Conservation (phyloP, 2,797 vertebrate genomes). For the Hippocampus kuda region DNA sequence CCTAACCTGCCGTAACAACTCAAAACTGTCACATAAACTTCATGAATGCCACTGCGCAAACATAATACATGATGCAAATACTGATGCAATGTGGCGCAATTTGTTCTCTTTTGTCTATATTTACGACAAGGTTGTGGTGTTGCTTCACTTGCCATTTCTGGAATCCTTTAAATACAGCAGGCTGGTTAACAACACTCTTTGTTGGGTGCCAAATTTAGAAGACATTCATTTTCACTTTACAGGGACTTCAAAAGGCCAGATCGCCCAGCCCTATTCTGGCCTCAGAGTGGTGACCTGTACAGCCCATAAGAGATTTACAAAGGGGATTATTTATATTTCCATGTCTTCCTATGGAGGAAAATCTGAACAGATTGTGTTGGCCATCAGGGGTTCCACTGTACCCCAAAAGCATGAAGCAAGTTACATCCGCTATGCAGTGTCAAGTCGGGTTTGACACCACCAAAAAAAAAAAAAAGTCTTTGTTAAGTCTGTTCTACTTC, state of each 20-base stretch:
- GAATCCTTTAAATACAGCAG: too few relatives aligned
- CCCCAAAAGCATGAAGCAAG: background rate
- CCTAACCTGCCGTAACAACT: background rate
- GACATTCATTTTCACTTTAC: background rate
- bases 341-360: background rate
- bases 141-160: background rate
- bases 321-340: background rate
- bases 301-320: background rate
- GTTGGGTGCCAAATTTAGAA: background rate
- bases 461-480: constrained; percentile 44
- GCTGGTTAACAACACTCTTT: background rate
- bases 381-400: background rate
- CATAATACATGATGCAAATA: background rate
- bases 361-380: background rate
- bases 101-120: background rate
- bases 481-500: constrained; percentile 51
- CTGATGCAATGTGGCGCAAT: background rate
- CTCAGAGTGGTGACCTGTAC: background rate
- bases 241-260: background rate
- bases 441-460: constrained; percentile 15
- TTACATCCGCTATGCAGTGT: constrained; percentile 22
- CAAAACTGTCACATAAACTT: background rate
- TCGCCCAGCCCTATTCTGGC: background rate
- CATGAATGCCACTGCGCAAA: background rate
- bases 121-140: background rate